Evolutionary conservation across 2,113 vertebrate genomes (phyloP), one percentile per base, ranked within the genome.

Genomic region (Ceyx melanurus): DNA sequence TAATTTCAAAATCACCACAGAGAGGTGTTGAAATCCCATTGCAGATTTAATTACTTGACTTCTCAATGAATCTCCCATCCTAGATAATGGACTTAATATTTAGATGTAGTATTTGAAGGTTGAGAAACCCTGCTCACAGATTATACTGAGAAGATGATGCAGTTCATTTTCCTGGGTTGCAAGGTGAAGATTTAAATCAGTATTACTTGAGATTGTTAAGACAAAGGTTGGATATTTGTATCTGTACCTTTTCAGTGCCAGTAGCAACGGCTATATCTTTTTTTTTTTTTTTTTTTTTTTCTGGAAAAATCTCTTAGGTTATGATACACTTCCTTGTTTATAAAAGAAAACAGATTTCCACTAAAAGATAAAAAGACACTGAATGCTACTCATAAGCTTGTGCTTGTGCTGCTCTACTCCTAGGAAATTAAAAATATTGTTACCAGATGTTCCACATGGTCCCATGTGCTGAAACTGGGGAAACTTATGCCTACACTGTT

Each of bases 371-470:
- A 95, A 94, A 92, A 81, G 58, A 33, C 2, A 4, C 11, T 53
- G 85, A 46, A 91, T 76, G 57, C 61, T 93, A 43, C 14, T 86
- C 7, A 83, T 61, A 91, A 94, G 92, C 37, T 37, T 37, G 37
- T 37, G 28, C 61, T 64, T 37, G 33, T 48, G 57, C 46, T 76
- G 64, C 62, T 76, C 26, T 57, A 65, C 31, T 89, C 73, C 54
- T 83, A 91, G 87, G 86, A 86, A 91, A 91, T 88, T 62, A 94
- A 93, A 86, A 93, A 91, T 88, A 91, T 73, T 84, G 60, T 82
- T 86, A 72, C 78, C 91, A 92, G 86, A 92, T 94, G 86, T 91
- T 92, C 45, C 76, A 29, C 3, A 3, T 64, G 57, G 43, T 86
- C 75, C 57, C 2, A 2, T 60, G 82, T 74, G 51, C 81, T 81